These are phyloP conservation scores for Chloroclysta siterata DNA, from an alignment of 2,888 invertebrate species.

Conservation along the genomic window DNA sequence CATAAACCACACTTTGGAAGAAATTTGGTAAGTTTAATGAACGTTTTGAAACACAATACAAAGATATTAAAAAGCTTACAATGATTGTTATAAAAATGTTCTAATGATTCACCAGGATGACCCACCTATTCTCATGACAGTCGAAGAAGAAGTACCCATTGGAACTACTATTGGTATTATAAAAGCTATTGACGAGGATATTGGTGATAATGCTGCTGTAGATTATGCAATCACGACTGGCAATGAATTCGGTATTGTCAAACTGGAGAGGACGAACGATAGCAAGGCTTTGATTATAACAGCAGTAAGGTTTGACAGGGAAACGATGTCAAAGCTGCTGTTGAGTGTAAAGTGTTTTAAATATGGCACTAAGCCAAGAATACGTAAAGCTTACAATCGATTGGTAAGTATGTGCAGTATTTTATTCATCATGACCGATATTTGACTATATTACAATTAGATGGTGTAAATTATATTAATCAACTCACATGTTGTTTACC, in stretches of 20 bases:
- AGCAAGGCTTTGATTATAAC: constrained; percentile 87
- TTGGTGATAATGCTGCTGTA: constrained; percentile 89
- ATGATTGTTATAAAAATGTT: not conserved
- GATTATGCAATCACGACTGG: constrained; percentile 91
- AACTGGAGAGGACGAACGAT: constrained; percentile 86
- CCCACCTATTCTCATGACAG: constrained; percentile 85
- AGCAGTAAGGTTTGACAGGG: constrained; percentile 87
- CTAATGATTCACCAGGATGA: constrained; percentile 79
- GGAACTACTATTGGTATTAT: constrained; percentile 88
- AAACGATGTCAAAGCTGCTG: constrained; percentile 81
- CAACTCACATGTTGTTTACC: no score
- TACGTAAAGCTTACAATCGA: constrained; percentile 86
- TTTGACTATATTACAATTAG: no score
- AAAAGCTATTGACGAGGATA: constrained; percentile 90
- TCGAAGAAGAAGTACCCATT: constrained; percentile 88
- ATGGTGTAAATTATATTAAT: no score
- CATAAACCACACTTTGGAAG: constrained; percentile 90
- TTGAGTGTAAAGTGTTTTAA: constrained; percentile 90
- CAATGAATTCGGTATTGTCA: constrained; percentile 87
- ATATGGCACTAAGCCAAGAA: constrained; percentile 66
- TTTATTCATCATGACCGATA: no score
- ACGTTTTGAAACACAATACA: not conserved
- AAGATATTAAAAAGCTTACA: not conserved
- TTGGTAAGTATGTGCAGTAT: constrained; percentile 64
- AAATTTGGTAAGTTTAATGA: constrained; percentile 80